Conservation (phyloP, 2,888 invertebrate species). For the Troilus luridus region DNA sequence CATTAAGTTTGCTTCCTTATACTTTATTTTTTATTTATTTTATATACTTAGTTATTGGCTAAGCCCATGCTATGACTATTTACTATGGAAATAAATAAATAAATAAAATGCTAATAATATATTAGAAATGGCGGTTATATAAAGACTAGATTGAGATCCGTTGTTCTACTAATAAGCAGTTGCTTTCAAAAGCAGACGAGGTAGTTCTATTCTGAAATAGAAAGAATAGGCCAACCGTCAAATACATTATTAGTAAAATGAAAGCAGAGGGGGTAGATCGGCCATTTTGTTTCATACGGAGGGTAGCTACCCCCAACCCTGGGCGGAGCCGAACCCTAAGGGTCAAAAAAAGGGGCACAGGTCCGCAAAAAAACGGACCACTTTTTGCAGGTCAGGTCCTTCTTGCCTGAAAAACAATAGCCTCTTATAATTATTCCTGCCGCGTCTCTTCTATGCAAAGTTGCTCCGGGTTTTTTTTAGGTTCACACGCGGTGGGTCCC, state of each 20-base stretch:
- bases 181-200: not conserved
- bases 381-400: constrained; percentile 15
- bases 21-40: no score
- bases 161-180: not conserved
- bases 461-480: not conserved
- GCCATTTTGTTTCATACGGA: constrained; percentile 42
- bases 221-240: constrained; percentile 50
- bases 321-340: constrained; percentile 50
- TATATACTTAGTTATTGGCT: no score
- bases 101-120: no score
- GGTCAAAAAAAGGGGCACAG: not conserved
- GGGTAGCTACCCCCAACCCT: constrained; percentile 40
- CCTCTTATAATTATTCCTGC: constrained; percentile 50
- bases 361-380: constrained; percentile 54
- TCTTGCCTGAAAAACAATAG: constrained; percentile 48
- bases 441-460: constrained; percentile 54
- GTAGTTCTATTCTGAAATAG: not conserved
- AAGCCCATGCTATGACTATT: no score
- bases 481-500: constrained; percentile 46
- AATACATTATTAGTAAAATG: constrained; percentile 40
- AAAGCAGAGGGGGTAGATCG: constrained; percentile 35
- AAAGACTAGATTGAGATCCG: not conserved
- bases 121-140: no score
- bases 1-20: no score
- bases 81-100: no score